These are phyloP conservation scores for Troides helena DNA, from an alignment of 2,888 invertebrate species.

Conservation along the genomic window DNA sequence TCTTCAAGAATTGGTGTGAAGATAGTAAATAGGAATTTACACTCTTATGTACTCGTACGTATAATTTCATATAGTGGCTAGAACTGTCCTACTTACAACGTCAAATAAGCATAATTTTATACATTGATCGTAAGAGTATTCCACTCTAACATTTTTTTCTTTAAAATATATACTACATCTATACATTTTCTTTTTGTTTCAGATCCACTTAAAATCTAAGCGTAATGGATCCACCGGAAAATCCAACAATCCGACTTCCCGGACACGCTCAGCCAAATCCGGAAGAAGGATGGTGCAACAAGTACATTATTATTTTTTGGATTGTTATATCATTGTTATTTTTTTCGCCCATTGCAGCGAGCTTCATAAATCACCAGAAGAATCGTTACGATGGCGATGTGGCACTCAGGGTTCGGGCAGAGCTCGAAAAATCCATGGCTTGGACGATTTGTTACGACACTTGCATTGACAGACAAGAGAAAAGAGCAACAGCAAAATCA, in stretches of 20 bases:
- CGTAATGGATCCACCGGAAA: background rate
- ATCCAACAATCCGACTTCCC: background rate
- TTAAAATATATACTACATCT: too few relatives aligned
- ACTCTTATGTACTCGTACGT: too few relatives aligned
- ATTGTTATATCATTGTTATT: background rate
- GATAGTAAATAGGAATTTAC: too few relatives aligned
- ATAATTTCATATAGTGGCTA: too few relatives aligned
- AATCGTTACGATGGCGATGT: conserved; percentile 35
- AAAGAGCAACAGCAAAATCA: conserved; percentile 35
- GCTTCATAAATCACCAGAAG: background rate
- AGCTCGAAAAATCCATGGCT: conserved; percentile 40
- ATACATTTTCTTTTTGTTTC: too few relatives aligned
- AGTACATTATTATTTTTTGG: background rate
- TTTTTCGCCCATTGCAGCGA: background rate
- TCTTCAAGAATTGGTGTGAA: too few relatives aligned
- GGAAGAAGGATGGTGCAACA: background rate
- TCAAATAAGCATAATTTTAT: too few relatives aligned
- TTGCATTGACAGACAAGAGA: conserved; percentile 36
- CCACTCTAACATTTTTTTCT: too few relatives aligned
- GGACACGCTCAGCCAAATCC: too few relatives aligned
- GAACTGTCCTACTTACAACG: too few relatives aligned
- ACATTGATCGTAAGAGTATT: too few relatives aligned
- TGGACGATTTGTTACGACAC: conserved; percentile 39
- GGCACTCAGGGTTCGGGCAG: conserved; percentile 42
- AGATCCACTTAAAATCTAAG: background rate